These are phyloP conservation scores for Graptemys geographica DNA, from an alignment of 2,797 vertebrate species.

Conservation along the genomic window DNA sequence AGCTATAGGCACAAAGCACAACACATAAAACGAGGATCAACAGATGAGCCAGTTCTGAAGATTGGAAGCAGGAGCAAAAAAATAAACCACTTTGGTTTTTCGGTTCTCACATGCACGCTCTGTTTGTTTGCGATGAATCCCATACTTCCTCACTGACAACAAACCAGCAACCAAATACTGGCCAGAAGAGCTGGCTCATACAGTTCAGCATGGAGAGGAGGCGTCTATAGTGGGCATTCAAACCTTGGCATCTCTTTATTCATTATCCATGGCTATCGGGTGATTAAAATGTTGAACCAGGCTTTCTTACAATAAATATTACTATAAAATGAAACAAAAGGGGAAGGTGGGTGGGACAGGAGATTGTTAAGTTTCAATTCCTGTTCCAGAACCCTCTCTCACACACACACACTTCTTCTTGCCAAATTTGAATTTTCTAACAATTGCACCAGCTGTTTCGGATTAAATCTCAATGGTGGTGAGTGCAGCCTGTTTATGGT, in stretches of 20 bases:
- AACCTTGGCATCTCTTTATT: not conserved
- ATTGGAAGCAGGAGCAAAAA: not conserved
- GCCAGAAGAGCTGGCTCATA: fast-evolving
- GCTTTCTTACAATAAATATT: not conserved
- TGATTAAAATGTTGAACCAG: not conserved
- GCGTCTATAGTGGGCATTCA: not conserved
- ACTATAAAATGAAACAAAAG: not conserved
- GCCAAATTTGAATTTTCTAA: not conserved
- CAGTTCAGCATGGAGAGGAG: not conserved
- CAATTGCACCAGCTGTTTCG: not conserved
- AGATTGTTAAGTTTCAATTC: not conserved
- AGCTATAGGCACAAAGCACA: not conserved
- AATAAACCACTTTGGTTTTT: not conserved
- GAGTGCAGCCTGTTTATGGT: not conserved
- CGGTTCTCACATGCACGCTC: not conserved
- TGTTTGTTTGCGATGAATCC: not conserved
- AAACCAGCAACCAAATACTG: not conserved
- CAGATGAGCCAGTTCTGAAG: fast-evolving
- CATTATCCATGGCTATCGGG: not conserved
- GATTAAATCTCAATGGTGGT: not conserved
- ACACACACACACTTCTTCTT: not conserved
- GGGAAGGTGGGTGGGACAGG: not conserved
- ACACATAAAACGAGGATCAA: not conserved
- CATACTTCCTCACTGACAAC: not conserved
- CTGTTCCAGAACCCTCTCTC: not conserved